Conservation (phyloP, 2,888 invertebrate genomes). For the Colostygia pectinataria region DNA sequence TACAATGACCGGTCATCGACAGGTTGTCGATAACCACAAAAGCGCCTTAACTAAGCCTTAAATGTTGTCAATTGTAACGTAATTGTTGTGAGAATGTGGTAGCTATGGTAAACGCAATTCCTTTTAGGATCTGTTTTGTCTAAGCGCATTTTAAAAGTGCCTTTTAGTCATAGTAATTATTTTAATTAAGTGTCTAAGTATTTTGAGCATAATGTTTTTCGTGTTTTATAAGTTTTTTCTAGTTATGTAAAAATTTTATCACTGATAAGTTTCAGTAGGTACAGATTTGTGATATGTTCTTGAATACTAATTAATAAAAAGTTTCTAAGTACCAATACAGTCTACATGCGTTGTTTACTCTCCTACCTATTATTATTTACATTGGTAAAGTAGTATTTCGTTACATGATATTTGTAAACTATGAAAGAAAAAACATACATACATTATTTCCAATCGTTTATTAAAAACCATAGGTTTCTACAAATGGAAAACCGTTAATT, state of each 20-base stretch:
- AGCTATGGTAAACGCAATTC: conserved; percentile 11
- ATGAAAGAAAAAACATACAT: not conserved
- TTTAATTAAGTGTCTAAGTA: conserved; percentile 8
- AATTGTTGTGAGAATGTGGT: conserved; percentile 8
- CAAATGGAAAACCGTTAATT: conserved; percentile 11
- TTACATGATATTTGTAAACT: no score
- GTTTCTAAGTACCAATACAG: not conserved
- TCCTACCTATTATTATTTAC: no score
- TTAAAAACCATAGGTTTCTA: conserved; percentile 13
- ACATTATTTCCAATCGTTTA: conserved; percentile 14
- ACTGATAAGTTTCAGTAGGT: conserved; percentile 34
- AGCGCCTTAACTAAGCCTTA: no score
- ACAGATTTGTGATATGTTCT: conserved; percentile 71
- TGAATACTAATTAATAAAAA: conserved; percentile 29
- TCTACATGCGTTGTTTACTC: not conserved
- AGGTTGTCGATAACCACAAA: no score
- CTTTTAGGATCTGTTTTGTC: conserved; percentile 4
- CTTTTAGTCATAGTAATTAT: conserved; percentile 21
- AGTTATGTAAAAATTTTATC: conserved; percentile 5
- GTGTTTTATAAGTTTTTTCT: conserved; percentile 15
- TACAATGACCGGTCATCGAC: no score
- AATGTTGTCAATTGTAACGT: conserved; percentile 11
- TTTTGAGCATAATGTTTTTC: conserved; percentile 12
- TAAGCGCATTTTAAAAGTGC: conserved; percentile 20
- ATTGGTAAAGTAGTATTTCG: no score